These are phyloP conservation scores for Neotragus moschatus DNA, from an alignment of 2,113 vertebrate genomes.

Conservation along the genomic window DNA sequence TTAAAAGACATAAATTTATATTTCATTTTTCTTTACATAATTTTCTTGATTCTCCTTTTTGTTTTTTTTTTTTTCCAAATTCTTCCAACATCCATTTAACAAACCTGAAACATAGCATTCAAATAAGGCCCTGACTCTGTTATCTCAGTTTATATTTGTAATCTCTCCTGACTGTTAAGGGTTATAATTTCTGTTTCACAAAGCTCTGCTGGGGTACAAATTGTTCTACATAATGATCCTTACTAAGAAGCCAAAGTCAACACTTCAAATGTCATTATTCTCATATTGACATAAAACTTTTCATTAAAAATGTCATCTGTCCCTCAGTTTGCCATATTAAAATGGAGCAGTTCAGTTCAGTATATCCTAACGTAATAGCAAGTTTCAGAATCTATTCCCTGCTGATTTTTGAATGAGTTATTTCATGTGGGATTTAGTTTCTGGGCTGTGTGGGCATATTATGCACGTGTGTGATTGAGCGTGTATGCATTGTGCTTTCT, in stretches of 20 bases:
- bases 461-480: rapidly evolving
- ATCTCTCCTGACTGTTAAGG: not conserved
- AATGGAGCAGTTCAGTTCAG: not conserved
- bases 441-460: not conserved
- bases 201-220: not conserved
- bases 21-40: not conserved
- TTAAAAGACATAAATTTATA: not conserved
- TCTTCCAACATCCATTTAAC: not conserved
- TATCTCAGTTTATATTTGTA: not conserved
- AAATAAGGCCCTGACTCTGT: not conserved
- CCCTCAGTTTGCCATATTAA: not conserved
- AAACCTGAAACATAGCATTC: not conserved
- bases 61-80: too few relatives aligned
- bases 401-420: not conserved
- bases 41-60: not conserved
- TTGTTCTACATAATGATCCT: not conserved
- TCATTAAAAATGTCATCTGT: not conserved
- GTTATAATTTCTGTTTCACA: not conserved
- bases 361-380: not conserved
- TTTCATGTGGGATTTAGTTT: not conserved
- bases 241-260: not conserved
- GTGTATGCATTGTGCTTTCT: not conserved
- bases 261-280: not conserved
- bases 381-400: not conserved
- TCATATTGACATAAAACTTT: not conserved